Evolutionary conservation across 2,797 vertebrate genomes (phyloP), one percentile per base, ranked within the genome.

Genomic region (Hyperoplus lanceolatus): DNA sequence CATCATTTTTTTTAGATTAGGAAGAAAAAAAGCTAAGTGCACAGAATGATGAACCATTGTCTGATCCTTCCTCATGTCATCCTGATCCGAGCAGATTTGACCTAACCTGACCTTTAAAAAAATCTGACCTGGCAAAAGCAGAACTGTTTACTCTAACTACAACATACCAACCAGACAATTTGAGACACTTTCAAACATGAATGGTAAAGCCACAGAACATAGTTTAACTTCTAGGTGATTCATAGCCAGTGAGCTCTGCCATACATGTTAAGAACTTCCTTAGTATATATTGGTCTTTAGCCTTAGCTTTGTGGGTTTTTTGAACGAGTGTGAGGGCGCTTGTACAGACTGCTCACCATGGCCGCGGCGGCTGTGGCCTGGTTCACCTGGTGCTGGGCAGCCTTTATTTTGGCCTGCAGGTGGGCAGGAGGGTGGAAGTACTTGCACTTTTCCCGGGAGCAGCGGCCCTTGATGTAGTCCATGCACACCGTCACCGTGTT

Each of bases 351-450:
- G 86, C 98, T 98, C 94, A 99, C 98, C 98, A 99, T 99, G 96
- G 98, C 97, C 82, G 97, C 98, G 84, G 97, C 97, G 90, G 97
- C 97, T 79, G 97, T 97, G 92, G 97, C 97, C 94, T 98, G 98
- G 95, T 98, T 99, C 96, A 98, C 97, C 97, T 99, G 98, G 96
- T 99, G 98, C 90, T 99, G 98, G 70, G 98, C 96, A 84, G 98
- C 98, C 96, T 99, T 99, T 89, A 99, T 99, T 96, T 99, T 99
- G 95, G 98, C 98, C 96, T 99, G 98, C 95, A 99, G 97, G 75
- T 99, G 98, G 66, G 97, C 96, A 0, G 97, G 98, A 56, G 98
- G 98, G 86, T 99, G 98, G 73, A 99, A 99, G 91, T 99, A 99
- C 96, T 99, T 99, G 97, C 98, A 99, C 96, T 99, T 99, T 96